Evolutionary conservation across 2,888 invertebrate genomes (phyloP).

Genomic region (Beris chalybata): DNA sequence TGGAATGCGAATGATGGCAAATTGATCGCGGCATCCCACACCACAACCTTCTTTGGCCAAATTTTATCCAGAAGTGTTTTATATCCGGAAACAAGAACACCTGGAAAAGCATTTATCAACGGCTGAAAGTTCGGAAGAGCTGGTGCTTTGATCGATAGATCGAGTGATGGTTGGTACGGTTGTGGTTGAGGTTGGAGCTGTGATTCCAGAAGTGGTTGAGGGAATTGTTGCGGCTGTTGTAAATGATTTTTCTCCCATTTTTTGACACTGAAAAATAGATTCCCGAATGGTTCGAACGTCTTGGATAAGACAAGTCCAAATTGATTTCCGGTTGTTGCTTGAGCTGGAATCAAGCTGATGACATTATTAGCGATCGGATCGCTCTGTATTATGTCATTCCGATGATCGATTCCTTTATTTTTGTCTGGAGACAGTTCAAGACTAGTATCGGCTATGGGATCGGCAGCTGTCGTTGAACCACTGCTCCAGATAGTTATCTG

Average conservation of each 20-base stretch:
- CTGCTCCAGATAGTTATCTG: slow-evolving; percentile 14
- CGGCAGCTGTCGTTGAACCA: neutral
- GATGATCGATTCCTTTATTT: neutral
- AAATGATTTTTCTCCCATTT: slow-evolving; percentile 1
- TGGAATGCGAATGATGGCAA: slow-evolving; percentile 7
- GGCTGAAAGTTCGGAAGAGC: slow-evolving; percentile 13
- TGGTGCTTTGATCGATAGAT: slow-evolving; percentile 17
- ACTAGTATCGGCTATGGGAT: neutral
- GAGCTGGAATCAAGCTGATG: neutral
- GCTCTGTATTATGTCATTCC: slow-evolving; percentile 4
- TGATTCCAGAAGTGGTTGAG: neutral
- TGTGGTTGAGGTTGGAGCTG: neutral
- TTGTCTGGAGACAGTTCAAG: neutral
- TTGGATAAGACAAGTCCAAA: slow-evolving; percentile 20
- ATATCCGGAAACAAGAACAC: slow-evolving; percentile 6
- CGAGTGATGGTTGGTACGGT: neutral
- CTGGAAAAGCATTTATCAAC: slow-evolving; percentile 14
- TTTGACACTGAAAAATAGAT: slow-evolving; percentile 15
- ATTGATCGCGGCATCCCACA: slow-evolving; percentile 19
- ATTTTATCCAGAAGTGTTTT: slow-evolving; percentile 25
- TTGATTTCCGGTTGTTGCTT: slow-evolving; percentile 8
- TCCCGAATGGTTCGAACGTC: slow-evolving; percentile 8
- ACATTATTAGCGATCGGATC: neutral
- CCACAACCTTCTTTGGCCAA: slow-evolving; percentile 10
- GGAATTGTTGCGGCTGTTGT: neutral